These are phyloP conservation scores for Meghimatium bilineatum DNA, from an alignment of 2,888 invertebrate species.

Conservation along the genomic window DNA sequence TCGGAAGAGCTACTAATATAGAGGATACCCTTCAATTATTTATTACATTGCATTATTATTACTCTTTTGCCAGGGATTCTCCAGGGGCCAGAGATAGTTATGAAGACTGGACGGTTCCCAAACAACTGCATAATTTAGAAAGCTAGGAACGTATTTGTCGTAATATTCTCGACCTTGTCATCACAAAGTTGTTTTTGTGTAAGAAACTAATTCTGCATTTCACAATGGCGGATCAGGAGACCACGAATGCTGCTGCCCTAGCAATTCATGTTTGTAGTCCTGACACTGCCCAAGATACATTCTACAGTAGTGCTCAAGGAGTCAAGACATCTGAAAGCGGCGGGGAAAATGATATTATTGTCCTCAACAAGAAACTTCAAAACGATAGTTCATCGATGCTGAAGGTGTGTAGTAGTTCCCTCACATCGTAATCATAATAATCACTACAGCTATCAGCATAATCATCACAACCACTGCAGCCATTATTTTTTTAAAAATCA, in stretches of 20 bases:
- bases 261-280: conserved; percentile 20
- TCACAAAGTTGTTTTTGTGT: conserved; percentile 5
- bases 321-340: not conserved
- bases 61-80: not conserved
- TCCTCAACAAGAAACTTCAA: not conserved
- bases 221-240: conserved; percentile 34
- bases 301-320: not conserved
- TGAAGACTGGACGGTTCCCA: not conserved
- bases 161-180: not conserved
- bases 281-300: not conserved
- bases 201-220: not conserved
- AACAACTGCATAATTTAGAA: not conserved
- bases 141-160: not conserved
- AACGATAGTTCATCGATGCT: not conserved
- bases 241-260: conserved; percentile 16
- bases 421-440: not conserved
- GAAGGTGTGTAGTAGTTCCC: conserved; percentile 1
- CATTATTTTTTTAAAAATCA: not conserved
- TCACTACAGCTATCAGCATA: not conserved
- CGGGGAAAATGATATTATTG: not conserved
- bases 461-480: not conserved
- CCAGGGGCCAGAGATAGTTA: not conserved
- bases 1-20: too few species aligned
- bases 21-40: too few species aligned
- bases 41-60: not conserved